A percentile compares a stretch with the other conserved stretches of the same genome.
phyloP scores from a whole-genome alignment of 1,140 invertebrate species.

The Drosophila repleta region DNA sequence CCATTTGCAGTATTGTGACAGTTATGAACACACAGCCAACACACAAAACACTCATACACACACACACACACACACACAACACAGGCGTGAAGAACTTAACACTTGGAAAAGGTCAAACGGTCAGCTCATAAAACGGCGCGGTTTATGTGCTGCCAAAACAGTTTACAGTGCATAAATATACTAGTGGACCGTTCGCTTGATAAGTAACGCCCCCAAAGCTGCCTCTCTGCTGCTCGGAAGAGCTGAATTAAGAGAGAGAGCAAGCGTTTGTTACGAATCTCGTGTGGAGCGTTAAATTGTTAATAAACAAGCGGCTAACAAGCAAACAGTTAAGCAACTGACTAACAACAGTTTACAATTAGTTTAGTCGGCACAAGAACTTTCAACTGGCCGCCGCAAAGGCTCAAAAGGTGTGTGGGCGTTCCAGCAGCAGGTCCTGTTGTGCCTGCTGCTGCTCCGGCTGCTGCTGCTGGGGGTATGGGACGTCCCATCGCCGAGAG shows the following conservation, averaged over 20 bases:
- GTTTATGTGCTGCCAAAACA: constrained; percentile 70
- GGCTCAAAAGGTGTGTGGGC: constrained; percentile 39
- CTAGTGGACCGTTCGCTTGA: constrained; percentile 50
- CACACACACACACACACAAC: constrained; percentile 6
- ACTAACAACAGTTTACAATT: constrained; percentile 79
- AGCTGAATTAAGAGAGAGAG: constrained; percentile 43
- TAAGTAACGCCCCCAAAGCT: constrained; percentile 60
- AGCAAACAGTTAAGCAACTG: constrained; percentile 72
- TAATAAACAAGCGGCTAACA: constrained; percentile 79
- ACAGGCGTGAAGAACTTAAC: constrained; percentile 41
- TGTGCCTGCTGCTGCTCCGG: background rate
- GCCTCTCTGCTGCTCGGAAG: background rate
- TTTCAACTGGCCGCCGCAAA: constrained; percentile 72
- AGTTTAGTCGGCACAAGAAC: constrained; percentile 53
- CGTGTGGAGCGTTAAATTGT: constrained; percentile 71
- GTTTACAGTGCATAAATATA: constrained; percentile 65
- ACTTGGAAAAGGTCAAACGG: constrained; percentile 66
- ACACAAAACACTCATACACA: constrained; percentile 6
- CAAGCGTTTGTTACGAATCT: constrained; percentile 33
- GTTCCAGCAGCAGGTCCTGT: constrained; percentile 27
- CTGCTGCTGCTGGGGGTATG: constrained; percentile 18
- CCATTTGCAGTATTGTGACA: constrained; percentile 69
- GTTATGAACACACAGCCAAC: constrained; percentile 56
- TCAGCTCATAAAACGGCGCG: constrained; percentile 67
- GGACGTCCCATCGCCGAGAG: constrained; percentile 32